phyloP scores from a whole-genome alignment of 2,888 invertebrate species.

The Blastobasis lacticolella region DNA sequence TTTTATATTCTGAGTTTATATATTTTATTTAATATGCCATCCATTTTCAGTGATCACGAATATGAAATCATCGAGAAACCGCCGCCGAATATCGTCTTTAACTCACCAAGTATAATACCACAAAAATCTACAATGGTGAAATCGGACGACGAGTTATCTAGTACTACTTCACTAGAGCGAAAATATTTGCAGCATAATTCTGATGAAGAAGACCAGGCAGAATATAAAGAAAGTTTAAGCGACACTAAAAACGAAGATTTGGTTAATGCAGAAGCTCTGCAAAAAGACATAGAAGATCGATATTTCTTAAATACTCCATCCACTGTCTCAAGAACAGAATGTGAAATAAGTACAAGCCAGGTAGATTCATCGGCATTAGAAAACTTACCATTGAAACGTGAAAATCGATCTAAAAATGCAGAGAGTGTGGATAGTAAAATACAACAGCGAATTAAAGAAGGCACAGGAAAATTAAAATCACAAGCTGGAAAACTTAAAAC shows the following conservation, averaged over 20 bases:
- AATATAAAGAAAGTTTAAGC: constrained; percentile 43
- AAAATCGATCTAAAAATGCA: constrained; percentile 66
- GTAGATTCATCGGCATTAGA: constrained; percentile 79
- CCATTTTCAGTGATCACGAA: constrained; percentile 88
- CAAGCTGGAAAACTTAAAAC: constrained; percentile 83
- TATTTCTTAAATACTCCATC: constrained; percentile 75
- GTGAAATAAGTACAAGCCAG: constrained; percentile 79
- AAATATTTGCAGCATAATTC: constrained; percentile 68
- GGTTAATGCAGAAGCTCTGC: constrained; percentile 68
- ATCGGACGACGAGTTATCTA: constrained; percentile 67
- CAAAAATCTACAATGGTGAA: constrained; percentile 46
- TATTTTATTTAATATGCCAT: constrained; percentile 11
- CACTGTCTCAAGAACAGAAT: constrained; percentile 76
- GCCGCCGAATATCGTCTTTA: constrained; percentile 55
- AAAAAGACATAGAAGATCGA: constrained; percentile 77
- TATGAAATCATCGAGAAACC: constrained; percentile 91
- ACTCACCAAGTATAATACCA: constrained; percentile 42
- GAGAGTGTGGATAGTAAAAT: constrained; percentile 72
- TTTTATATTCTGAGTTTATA: constrained; percentile 19
- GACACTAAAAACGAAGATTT: constrained; percentile 40
- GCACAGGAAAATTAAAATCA: constrained; percentile 80
- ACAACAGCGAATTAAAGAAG: constrained; percentile 78
- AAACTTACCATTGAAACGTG: constrained; percentile 75
- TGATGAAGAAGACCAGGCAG: constrained; percentile 56
- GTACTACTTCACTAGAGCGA: constrained; percentile 64